Evolutionary conservation across 2,888 invertebrate genomes (phyloP), one percentile per base, ranked within the genome.

Genomic region (Neria commutata): DNA sequence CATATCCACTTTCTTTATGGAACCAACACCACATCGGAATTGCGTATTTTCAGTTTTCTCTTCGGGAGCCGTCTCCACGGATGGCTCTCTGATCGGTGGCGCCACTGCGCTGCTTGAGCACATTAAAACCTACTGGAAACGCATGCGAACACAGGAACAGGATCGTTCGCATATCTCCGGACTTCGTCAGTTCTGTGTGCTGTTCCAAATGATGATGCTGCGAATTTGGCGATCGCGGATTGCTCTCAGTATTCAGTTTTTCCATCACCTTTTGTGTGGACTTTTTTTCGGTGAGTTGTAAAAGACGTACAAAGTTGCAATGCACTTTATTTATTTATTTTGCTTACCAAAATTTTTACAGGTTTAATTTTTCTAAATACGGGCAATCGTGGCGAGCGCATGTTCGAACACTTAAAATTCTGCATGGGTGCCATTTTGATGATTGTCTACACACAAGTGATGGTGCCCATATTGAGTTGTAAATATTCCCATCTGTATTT

Each of bases 401-500:
- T 88, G 86, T 89, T 89, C 75, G 87, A 87, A 68, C 89, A 89
- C 69, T 81, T 89, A 60, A 89, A 89, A 74, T 84, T 87, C 73
- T 88, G 88, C 70, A 86, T 89, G 49, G 88, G 87, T 0, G 82
- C 87, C 16, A 84, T 88, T 17, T 84, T 89, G 54, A 88, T 89
- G 81, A 86, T 88, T 69, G 83, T 87, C 0, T 89, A 89, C 69
- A 89, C 89, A 0, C 88, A 89, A 71, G 85, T 87, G 24, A 88
- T 88, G 86, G 86, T 88, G 48, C 88, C 89, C 23, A 87, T 89
- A 10, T 80, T 89, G 63, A 84, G 87, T 51, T 89, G 89, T 89
- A 78, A 86, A 88, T 86, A 46, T 29, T 23, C 58, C 46, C 14
- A 17, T 53, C 33, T 48, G 2, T 26, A 10, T 49, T 46, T 60